These are phyloP conservation scores for Ciconia maguari DNA, from an alignment of 2,113 vertebrate species.

Conservation along the genomic window DNA sequence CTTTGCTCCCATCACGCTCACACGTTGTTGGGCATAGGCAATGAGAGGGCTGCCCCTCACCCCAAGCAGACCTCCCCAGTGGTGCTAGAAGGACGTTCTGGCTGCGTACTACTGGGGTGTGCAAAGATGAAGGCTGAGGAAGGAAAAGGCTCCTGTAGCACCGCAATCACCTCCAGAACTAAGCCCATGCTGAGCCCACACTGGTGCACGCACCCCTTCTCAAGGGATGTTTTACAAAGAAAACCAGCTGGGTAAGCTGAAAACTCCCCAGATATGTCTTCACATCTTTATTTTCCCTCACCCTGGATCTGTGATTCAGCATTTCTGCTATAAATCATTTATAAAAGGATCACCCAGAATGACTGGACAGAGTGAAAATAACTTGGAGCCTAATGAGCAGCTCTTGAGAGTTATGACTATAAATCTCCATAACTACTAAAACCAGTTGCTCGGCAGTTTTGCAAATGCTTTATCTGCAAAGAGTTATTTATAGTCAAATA, in stretches of 20 bases:
- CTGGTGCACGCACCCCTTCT: not conserved
- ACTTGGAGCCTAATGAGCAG: constrained; percentile 38
- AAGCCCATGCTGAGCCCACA: not conserved
- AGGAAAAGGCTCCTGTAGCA: not conserved
- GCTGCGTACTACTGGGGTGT: not conserved
- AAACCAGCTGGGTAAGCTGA: not conserved
- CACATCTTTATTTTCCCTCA: not conserved
- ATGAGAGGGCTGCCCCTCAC: not conserved
- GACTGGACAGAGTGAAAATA: not conserved
- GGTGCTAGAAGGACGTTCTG: not conserved
- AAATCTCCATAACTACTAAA: constrained; percentile 39
- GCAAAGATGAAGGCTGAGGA: not conserved
- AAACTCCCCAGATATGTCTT: not conserved
- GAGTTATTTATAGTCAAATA: constrained; percentile 46
- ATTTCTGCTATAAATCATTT: constrained; percentile 8
- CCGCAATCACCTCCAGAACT: not conserved
- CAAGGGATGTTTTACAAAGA: not conserved
- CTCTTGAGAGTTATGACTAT: constrained; percentile 16
- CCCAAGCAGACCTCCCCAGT: not conserved
- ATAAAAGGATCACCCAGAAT: constrained; percentile 2
- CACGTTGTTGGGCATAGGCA: not conserved
- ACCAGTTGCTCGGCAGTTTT: not conserved
- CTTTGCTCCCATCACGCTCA: not conserved
- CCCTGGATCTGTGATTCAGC: not conserved
- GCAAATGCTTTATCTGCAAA: constrained; percentile 45